Evolutionary conservation across 2,797 vertebrate species (phyloP).

Genomic region (Pseudomugil tenellus): DNA sequence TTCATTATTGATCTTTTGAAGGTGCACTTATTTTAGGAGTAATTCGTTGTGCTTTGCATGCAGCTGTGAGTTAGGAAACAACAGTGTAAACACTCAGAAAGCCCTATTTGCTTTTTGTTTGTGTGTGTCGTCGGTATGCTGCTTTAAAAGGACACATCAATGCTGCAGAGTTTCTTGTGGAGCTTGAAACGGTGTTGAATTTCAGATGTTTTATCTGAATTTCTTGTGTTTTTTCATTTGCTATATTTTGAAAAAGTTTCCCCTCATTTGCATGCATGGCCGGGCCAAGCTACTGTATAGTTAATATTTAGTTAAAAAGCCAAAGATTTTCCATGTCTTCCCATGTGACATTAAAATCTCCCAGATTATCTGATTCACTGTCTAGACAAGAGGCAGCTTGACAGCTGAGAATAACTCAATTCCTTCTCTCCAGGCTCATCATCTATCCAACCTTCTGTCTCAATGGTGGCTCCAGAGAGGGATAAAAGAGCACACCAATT

Average conservation of each 20-base stretch:
- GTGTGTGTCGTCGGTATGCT: not conserved
- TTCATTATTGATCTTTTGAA: not conserved
- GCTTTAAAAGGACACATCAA: not conserved
- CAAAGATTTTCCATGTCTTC: constrained; percentile 41
- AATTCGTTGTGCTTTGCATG: too few species aligned
- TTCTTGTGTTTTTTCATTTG: not conserved
- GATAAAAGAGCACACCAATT: constrained; percentile 32
- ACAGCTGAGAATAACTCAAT: constrained; percentile 53
- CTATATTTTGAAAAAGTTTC: not conserved
- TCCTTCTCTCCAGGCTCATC: constrained; percentile 38
- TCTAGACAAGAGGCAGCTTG: constrained; percentile 59
- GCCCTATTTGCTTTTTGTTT: too few species aligned
- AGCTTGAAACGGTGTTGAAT: not conserved
- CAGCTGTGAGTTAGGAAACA: not conserved
- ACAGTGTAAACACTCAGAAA: too few species aligned
- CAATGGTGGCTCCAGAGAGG: constrained; percentile 23
- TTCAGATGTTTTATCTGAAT: not conserved
- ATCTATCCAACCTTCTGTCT: constrained; percentile 43
- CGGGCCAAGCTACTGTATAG: constrained; percentile 3
- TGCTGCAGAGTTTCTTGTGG: not conserved
- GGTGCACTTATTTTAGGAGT: not conserved
- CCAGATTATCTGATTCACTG: constrained; percentile 57
- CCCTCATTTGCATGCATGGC: not conserved
- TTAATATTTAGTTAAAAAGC: constrained; percentile 41
- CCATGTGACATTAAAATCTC: constrained; percentile 58